phyloP scores from a whole-genome alignment of 2,888 invertebrate genomes.

The Neuroscelio doddi region DNA sequence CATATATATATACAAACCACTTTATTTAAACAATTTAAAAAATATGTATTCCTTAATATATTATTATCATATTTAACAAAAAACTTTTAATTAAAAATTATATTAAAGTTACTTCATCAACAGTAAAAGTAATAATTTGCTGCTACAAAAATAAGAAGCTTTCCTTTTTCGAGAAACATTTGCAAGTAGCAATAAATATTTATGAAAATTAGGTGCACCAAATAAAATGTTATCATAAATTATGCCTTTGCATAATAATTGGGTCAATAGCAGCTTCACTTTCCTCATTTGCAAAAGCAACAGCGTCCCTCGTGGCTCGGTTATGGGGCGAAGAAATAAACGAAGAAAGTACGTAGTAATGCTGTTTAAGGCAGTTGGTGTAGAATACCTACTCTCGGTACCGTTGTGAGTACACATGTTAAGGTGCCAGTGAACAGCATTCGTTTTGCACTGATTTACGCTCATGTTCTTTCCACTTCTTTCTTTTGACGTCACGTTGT shows the following conservation, averaged over 20 bases:
- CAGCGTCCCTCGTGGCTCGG: conserved; percentile 6
- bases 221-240: conserved; percentile 34
- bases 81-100: too few species aligned
- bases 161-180: background rate
- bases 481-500: conserved; percentile 36
- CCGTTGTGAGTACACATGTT: conserved; percentile 17
- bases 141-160: conserved; percentile 1
- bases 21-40: too few species aligned
- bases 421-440: conserved; percentile 17
- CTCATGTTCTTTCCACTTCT: conserved; percentile 37
- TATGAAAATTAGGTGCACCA: conserved; percentile 32
- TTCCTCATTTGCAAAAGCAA: conserved; percentile 37
- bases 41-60: too few species aligned
- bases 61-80: too few species aligned
- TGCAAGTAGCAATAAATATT: conserved; percentile 26
- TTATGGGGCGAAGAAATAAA: conserved; percentile 19
- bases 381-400: conserved; percentile 23
- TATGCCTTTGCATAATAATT: conserved; percentile 21
- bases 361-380: conserved; percentile 24
- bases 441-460: conserved; percentile 44
- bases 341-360: conserved; percentile 41
- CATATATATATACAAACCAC: too few species aligned
- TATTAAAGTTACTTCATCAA: too few species aligned
- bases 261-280: conserved; percentile 47
- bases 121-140: too few species aligned